Percentiles rank a stretch among this genome's conserved stretches.
Conservation (phyloP, 2,113 vertebrate genomes). For the Amazona guildingii region DNA sequence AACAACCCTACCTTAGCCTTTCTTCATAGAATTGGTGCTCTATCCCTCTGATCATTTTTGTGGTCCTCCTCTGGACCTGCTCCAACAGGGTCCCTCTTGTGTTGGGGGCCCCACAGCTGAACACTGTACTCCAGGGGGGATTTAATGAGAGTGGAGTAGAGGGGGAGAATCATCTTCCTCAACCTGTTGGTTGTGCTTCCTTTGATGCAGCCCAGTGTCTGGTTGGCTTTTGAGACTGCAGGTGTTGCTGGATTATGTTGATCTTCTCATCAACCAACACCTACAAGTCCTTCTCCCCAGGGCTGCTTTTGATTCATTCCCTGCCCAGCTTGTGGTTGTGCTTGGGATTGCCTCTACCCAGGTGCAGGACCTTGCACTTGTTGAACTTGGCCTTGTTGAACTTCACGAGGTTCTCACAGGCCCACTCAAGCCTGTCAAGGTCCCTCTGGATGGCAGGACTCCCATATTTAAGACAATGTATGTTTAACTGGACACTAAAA, state of each 20-base stretch:
- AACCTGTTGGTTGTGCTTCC: background rate
- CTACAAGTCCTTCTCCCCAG: background rate
- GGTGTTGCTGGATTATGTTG: background rate
- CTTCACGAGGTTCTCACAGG: background rate
- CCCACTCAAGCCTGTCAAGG: background rate
- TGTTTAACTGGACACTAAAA: background rate
- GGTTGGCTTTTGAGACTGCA: background rate
- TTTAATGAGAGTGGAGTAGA: background rate
- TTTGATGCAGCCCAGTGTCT: background rate
- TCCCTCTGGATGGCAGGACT: background rate
- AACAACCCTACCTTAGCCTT: background rate
- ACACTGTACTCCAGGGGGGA: background rate
- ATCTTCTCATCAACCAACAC: background rate
- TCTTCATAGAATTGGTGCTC: background rate
- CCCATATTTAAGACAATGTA: background rate
- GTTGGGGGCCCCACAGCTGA: background rate
- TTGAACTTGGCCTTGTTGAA: background rate
- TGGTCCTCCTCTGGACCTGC: background rate
- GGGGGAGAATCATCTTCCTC: background rate
- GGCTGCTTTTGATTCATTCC: background rate
- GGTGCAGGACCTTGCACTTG: background rate
- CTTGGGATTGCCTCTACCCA: background rate
- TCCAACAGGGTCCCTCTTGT: background rate
- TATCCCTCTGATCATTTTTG: background rate
- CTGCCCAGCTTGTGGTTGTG: background rate